phyloP scores from a whole-genome alignment of 2,888 invertebrate species.

The Protophormia terraenovae region DNA sequence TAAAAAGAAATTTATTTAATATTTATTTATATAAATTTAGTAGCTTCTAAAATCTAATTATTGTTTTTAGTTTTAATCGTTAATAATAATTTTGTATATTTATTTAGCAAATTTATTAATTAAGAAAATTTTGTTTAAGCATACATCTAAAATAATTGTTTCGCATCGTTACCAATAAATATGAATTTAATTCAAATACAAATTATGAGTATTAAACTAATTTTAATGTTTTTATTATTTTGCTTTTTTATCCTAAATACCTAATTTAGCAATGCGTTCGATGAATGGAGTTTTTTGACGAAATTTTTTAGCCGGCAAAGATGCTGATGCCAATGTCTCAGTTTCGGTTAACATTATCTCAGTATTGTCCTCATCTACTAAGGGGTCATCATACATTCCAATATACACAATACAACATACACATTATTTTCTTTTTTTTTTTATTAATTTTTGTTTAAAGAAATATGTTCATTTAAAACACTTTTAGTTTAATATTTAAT shows the following conservation, averaged over 20 bases:
- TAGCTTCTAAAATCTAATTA: constrained; percentile 19
- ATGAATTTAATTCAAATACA: not conserved
- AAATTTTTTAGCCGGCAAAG: constrained; percentile 75
- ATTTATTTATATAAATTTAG: not conserved
- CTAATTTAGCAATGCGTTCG: constrained; percentile 80
- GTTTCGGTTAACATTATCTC: constrained; percentile 68
- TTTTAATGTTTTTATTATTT: no score
- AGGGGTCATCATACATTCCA: constrained; percentile 17
- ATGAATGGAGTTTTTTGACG: constrained; percentile 80
- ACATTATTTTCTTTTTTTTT: no score
- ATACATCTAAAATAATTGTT: constrained; percentile 29
- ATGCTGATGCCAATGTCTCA: constrained; percentile 42
- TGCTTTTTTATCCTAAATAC: constrained; percentile 71
- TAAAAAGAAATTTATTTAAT: not conserved
- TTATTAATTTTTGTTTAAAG: not conserved
- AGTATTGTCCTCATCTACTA: constrained; percentile 64
- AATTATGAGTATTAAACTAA: not conserved
- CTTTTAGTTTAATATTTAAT: not conserved
- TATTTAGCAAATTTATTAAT: constrained; percentile 7
- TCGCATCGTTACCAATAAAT: constrained; percentile 11
- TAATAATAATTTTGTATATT: not conserved
- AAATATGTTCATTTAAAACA: constrained; percentile 22
- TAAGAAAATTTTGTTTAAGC: constrained; percentile 16
- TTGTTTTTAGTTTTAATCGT: not conserved
- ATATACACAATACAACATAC: constrained; percentile 30